Base-by-base conservation (phyloP, 2,888 invertebrate species). In the Acanthosepion esculentum region DNA sequence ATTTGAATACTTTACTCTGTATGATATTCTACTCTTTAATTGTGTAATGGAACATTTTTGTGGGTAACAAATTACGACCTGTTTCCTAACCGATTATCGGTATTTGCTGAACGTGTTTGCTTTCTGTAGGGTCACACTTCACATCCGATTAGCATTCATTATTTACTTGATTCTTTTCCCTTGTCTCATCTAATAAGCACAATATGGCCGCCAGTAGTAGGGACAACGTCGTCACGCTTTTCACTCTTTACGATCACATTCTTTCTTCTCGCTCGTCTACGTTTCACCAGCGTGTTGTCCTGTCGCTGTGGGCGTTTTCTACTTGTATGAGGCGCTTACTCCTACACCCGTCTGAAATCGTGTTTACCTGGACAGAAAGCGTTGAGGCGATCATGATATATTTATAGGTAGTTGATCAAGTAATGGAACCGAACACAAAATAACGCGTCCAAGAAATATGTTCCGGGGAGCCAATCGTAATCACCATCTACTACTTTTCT, bases 331-430 rank as follows among this genome's bases (percentile, higher is more conserved):
- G 5, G n/a, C 12, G n/a, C 78, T 78, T n/a, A 78, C n/a, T 78
- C 29, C 15, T 78, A n/a, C 78, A n/a, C 78, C n/a, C n/a, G n/a
- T 78, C n/a, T 78, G 33, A 78, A 78, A 78, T 33, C 3, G 78
- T 78, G 78, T 78, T 78, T 78, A 78, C n/a, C 78, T 78, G 78
- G 78, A 78, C 78, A 78, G 12, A n/a, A 78, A 78, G n/a, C 78
- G 15, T 4, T n/a, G 78, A 78, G 78, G 78, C 78, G 78, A 78
- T 78, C 78, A 78, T 78, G 78, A 78, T 78, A 78, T 78, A 78
- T 78, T 78, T 78, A 78, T 78, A 78, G n/a, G 15, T n/a, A n/a
- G 78, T 78, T 78, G 78, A n/a, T 33, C 78, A 78, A n/a, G 78
- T 78, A 59, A 59, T 23, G 23, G 23, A 59, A 59, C 20, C 15